phyloP scores from a whole-genome alignment of 2,888 invertebrate genomes.

The Ormia ochracea region DNA sequence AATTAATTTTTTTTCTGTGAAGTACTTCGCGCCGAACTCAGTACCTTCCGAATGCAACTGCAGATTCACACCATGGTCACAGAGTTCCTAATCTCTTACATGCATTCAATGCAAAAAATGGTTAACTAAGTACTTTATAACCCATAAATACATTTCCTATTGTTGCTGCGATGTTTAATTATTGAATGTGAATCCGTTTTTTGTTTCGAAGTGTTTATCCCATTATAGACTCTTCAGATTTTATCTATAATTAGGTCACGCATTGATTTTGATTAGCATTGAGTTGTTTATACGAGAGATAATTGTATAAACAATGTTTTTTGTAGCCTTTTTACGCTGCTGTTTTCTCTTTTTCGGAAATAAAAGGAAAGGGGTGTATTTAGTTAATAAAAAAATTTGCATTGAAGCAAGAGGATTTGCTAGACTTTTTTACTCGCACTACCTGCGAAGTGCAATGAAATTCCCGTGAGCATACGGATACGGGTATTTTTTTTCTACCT shows the following conservation, averaged over 20 bases:
- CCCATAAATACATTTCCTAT: not conserved
- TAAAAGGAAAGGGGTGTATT: constrained; percentile 26
- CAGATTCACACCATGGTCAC: not conserved
- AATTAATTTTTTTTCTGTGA: no score
- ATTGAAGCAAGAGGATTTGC: constrained; percentile 8
- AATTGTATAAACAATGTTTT: constrained; percentile 35
- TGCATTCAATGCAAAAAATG: not conserved
- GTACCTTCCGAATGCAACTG: not conserved
- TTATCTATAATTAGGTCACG: constrained; percentile 63
- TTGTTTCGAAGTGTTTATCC: constrained; percentile 71
- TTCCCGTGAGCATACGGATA: not conserved
- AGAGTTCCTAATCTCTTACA: not conserved
- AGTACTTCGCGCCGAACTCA: not conserved
- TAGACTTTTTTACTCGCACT: constrained; percentile 33
- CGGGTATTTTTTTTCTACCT: constrained; percentile 11
- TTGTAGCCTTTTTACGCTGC: constrained; percentile 18
- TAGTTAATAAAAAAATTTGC: constrained; percentile 10
- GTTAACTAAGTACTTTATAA: not conserved
- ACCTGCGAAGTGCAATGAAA: constrained; percentile 26
- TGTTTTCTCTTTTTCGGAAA: not conserved
- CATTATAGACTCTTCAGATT: constrained; percentile 69
- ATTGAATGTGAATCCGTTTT: constrained; percentile 44
- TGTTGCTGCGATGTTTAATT: constrained; percentile 34
- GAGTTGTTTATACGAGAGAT: constrained; percentile 52
- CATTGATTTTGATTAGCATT: constrained; percentile 61